Conservation (phyloP, 1,140 invertebrate genomes). For the Drosophila ananassae region DNA sequence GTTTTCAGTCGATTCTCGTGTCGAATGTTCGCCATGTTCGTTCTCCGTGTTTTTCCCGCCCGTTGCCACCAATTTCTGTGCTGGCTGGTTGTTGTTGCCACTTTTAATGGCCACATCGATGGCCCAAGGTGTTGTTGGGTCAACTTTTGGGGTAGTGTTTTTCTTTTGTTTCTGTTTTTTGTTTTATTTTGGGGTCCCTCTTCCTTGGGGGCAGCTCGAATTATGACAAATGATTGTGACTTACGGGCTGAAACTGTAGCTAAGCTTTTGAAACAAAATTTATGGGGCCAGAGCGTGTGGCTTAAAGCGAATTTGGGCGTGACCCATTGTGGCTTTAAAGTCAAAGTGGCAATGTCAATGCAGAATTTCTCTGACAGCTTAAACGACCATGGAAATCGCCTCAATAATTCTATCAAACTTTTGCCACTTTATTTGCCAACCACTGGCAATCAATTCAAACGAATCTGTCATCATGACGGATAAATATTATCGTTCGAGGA, state of each 20-base stretch:
- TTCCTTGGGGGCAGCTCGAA: slow-evolving; percentile 30
- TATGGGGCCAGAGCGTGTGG: slow-evolving; percentile 38
- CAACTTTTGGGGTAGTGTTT: slow-evolving; percentile 32
- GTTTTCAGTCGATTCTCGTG: slow-evolving; percentile 77
- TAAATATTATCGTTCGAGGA: slow-evolving; percentile 33
- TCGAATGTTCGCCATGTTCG: slow-evolving; percentile 53
- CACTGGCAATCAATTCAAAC: slow-evolving; percentile 11
- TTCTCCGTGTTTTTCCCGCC: slow-evolving; percentile 16
- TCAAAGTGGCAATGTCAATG: slow-evolving; percentile 19
- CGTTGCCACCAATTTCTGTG: slow-evolving; percentile 10
- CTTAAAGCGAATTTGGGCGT: slow-evolving; percentile 31
- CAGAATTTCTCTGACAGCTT: slow-evolving; percentile 3
- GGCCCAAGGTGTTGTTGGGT: slow-evolving; percentile 44
- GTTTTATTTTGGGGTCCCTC: slow-evolving; percentile 11
- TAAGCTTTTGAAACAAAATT: slow-evolving; percentile 50
- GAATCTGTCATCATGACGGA: slow-evolving; percentile 41
- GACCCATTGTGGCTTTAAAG: slow-evolving; percentile 25
- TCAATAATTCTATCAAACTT: slow-evolving; percentile 20
- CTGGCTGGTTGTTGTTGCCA: slow-evolving; percentile 42
- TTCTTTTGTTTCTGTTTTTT: slow-evolving; percentile 15
- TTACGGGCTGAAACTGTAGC: slow-evolving; percentile 59
- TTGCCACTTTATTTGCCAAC: background rate
- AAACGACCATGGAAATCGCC: background rate
- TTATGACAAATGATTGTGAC: slow-evolving; percentile 77
- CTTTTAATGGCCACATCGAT: slow-evolving; percentile 62